Evolutionary conservation across 2,888 invertebrate genomes (phyloP).

Genomic region (Drosophila rubida): DNA sequence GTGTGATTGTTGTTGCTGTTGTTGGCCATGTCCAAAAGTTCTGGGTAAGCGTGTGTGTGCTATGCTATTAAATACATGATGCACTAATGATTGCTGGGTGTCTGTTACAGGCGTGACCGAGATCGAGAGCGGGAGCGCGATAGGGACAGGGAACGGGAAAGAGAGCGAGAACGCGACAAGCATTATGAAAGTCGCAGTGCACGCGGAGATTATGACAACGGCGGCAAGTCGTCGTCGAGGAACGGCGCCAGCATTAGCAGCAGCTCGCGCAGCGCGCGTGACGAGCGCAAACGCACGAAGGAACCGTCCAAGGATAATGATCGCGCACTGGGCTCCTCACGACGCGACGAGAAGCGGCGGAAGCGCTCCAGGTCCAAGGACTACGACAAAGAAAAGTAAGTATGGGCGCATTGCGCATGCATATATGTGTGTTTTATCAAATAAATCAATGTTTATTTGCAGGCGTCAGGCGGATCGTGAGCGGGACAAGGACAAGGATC

Average conservation of each 20-base stretch:
- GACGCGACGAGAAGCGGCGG: slow-evolving; percentile 81
- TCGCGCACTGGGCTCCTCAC: slow-evolving; percentile 24
- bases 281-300: slow-evolving; percentile 76
- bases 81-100: background rate
- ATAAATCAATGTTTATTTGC: slow-evolving; percentile 1
- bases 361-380: slow-evolving; percentile 80
- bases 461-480: slow-evolving; percentile 81
- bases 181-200: slow-evolving; percentile 63
- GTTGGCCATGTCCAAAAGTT: slow-evolving; percentile 64
- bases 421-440: background rate
- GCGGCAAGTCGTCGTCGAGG: slow-evolving; percentile 56
- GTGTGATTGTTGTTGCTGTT: slow-evolving; percentile 10
- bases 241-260: slow-evolving; percentile 68
- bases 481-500: slow-evolving; percentile 54
- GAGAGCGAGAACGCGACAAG: slow-evolving; percentile 80
- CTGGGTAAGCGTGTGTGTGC: slow-evolving; percentile 59
- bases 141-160: slow-evolving; percentile 58
- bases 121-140: slow-evolving; percentile 62
- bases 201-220: slow-evolving; percentile 67
- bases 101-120: slow-evolving; percentile 57
- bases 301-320: slow-evolving; percentile 61
- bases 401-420: background rate
- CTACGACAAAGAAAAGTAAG: slow-evolving; percentile 81
- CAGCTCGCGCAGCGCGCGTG: slow-evolving; percentile 57
- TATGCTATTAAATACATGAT: background rate